Evolutionary conservation across 2,113 vertebrate species (phyloP), one percentile per base, ranked within the genome.

Genomic region (Myotis lucifugus): DNA sequence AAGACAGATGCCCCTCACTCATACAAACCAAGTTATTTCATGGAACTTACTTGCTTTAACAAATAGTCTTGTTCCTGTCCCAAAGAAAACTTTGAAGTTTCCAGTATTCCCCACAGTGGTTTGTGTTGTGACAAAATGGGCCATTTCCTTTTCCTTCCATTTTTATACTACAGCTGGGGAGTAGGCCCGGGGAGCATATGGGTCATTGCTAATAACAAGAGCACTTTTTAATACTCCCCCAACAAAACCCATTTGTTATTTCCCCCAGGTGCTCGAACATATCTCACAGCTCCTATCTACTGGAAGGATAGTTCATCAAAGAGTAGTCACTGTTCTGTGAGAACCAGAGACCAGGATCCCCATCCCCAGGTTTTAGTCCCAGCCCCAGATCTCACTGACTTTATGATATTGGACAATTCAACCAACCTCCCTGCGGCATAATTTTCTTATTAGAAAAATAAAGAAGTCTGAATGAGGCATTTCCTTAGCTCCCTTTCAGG

Each of bases 41-140:
- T 8, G 42, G 82, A 72, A 93, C 95, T 96, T 94, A 93, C 90
- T 92, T 95, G 95, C 27, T 27, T 84, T 29, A 82, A 96, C 81
- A 76, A 92, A 34, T 48, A 97, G 81, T 73, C 78, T 96, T 52
- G 76, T 96, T 82, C 93, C 94, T 93, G 74, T 95, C 76, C 96
- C 94, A 91, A 97, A 96, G n/a, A 85, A 27, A 48, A 90, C 0
- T 72, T 54, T 88, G 78, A 3, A 91, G 56, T 19, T 8, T 84
- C 10, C 37, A 9, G 34, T 72, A 52, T 74, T 95, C 29, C 90
- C 77, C 97, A 97, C 97, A 97, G 90, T 97, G 96, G 96, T 96
- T 95, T 95, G 56, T 76, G 69, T 85, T 94, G 9, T 70, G 70
- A 95, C 95, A 96, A 97, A 95, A 94, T 96, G 46, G 54, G 37